Conservation (phyloP, 1,140 invertebrate genomes). For the Amphibalanus amphitrite region DNA sequence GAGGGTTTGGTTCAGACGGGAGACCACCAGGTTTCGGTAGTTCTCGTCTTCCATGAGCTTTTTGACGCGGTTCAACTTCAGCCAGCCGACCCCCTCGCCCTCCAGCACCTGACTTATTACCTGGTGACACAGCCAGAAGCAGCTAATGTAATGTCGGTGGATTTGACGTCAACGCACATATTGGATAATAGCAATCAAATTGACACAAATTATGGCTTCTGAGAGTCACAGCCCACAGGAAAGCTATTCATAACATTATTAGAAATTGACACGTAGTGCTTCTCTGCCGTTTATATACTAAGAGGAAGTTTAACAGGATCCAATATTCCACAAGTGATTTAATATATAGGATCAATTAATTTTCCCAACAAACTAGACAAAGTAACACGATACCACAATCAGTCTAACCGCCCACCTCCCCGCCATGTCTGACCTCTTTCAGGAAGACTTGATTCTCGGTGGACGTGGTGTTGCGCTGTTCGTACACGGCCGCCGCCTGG, state of each 20-base stretch:
- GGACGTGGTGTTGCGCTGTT: conserved; percentile 35
- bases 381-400: no score
- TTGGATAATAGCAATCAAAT: conserved; percentile 8
- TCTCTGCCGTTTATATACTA: no score
- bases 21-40: conserved; percentile 87
- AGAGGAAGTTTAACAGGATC: no score
- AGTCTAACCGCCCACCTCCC: no score
- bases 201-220: conserved; percentile 1
- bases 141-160: no score
- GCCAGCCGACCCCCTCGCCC: conserved; percentile 92
- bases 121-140: conserved; percentile 29
- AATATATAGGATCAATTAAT: no score
- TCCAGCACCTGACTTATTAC: conserved; percentile 76
- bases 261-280: no score
- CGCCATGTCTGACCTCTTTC: conserved; percentile 42
- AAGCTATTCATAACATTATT: no score
- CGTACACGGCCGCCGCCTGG: conserved; percentile 10
- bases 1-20: conserved; percentile 83
- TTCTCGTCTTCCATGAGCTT: conserved; percentile 99
- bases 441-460: conserved; percentile 73
- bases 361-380: no score
- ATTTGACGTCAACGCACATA: no score
- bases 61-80: conserved; percentile 82
- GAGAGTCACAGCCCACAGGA: no score
- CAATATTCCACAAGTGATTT: no score